phyloP scores from a whole-genome alignment of 2,797 vertebrate species.

The Chaetodon trifasciatus region DNA sequence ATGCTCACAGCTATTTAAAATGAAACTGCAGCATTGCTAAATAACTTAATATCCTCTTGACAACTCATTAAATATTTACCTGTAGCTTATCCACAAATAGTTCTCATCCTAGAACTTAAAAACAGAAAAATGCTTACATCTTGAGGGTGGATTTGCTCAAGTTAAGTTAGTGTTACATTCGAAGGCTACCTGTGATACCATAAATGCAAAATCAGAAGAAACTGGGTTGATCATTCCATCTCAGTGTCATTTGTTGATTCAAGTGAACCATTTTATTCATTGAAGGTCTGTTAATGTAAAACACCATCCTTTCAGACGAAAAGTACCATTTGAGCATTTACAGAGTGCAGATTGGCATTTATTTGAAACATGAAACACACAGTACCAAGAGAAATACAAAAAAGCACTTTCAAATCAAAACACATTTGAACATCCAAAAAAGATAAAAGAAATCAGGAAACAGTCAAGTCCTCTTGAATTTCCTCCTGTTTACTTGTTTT shows the following conservation, averaged over 20 bases:
- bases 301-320: slow-evolving; percentile 29
- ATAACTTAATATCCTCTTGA: slow-evolving; percentile 57
- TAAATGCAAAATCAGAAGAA: slow-evolving; percentile 18
- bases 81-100: slow-evolving; percentile 46
- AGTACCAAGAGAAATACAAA: slow-evolving; percentile 80
- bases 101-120: slow-evolving; percentile 38
- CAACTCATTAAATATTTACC: slow-evolving; percentile 71
- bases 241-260: slow-evolving; percentile 13
- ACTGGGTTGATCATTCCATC: neutral
- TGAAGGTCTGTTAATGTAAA: slow-evolving; percentile 40
- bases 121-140: slow-evolving; percentile 14
- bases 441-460: slow-evolving; percentile 68
- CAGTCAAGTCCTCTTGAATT: slow-evolving; percentile 64
- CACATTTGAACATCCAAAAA: slow-evolving; percentile 76
- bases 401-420: slow-evolving; percentile 82
- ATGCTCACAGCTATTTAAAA: slow-evolving; percentile 39
- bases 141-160: slow-evolving; percentile 29
- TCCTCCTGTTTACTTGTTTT: slow-evolving; percentile 8
- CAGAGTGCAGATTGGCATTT: slow-evolving; percentile 81
- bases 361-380: slow-evolving; percentile 85
- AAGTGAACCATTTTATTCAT: slow-evolving; percentile 43
- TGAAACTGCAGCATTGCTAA: slow-evolving; percentile 39
- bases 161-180: slow-evolving; percentile 14
- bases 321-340: slow-evolving; percentile 57
- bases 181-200: slow-evolving; percentile 18